Evolutionary conservation across 2,888 invertebrate species (phyloP).

Genomic region (Drosophila limbata): DNA sequence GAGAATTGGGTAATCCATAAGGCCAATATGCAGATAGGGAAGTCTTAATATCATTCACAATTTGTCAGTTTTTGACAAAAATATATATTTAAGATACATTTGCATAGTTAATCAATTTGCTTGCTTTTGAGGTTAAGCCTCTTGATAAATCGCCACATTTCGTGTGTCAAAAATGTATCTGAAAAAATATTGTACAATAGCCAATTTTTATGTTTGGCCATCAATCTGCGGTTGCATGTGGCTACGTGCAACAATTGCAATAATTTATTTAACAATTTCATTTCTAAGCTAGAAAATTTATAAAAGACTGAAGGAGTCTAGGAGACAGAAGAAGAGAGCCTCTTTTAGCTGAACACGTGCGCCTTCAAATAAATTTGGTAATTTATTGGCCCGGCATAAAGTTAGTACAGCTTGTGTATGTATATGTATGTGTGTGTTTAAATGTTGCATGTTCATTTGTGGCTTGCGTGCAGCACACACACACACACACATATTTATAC

Average conservation of each 20-base stretch:
- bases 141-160: slow-evolving; percentile 58
- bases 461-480: slow-evolving; percentile 66
- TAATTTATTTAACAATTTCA: slow-evolving; percentile 28
- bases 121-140: slow-evolving; percentile 45
- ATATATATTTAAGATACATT: slow-evolving; percentile 44
- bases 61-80: slow-evolving; percentile 56
- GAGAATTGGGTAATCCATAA: slow-evolving; percentile 61
- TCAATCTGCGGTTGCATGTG: slow-evolving; percentile 39
- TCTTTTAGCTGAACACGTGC: slow-evolving; percentile 46
- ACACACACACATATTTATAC: slow-evolving; percentile 11
- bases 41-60: slow-evolving; percentile 42
- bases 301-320: neutral
- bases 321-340: neutral
- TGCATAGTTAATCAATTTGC: slow-evolving; percentile 68
- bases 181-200: slow-evolving; percentile 17
- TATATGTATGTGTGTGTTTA: slow-evolving; percentile 24
- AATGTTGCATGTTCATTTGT: slow-evolving; percentile 74
- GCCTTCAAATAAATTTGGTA: slow-evolving; percentile 64
- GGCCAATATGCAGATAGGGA: slow-evolving; percentile 50
- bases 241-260: slow-evolving; percentile 34
- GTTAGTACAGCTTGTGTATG: neutral
- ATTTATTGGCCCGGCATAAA: slow-evolving; percentile 55
- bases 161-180: slow-evolving; percentile 34
- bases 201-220: slow-evolving; percentile 13
- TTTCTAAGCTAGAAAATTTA: neutral